Conservation (phyloP, 2,888 invertebrate genomes). For the Achlya flavicornis region DNA sequence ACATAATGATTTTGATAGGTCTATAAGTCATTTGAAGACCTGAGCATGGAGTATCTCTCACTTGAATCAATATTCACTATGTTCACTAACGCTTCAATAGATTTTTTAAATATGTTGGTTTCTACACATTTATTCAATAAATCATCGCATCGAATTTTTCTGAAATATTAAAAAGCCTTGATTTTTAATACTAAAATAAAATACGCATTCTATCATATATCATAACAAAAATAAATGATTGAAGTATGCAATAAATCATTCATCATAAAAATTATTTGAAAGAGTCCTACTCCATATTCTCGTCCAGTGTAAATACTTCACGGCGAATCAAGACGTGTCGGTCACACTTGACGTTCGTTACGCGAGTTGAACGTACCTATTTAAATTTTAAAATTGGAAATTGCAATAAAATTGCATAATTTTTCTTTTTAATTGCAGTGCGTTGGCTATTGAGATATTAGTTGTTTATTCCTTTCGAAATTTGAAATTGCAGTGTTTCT, state of each 20-base stretch:
- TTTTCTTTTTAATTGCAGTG: not conserved
- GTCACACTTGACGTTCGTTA: constrained; percentile 28
- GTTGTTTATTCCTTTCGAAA: not conserved
- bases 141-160: too few species aligned
- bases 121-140: too few species aligned
- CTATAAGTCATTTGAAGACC: too few species aligned
- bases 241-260: not conserved
- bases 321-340: constrained; percentile 12
- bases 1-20: too few species aligned
- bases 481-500: constrained; percentile 2
- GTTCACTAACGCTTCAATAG: too few species aligned
- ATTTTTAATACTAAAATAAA: too few species aligned
- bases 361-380: constrained; percentile 31
- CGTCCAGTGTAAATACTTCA: constrained; percentile 8
- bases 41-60: too few species aligned
- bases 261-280: not conserved
- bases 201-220: not conserved
- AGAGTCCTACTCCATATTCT: constrained; percentile 11
- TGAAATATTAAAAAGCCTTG: too few species aligned
- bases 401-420: not conserved
- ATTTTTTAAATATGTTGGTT: too few species aligned
- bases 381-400: constrained; percentile 5
- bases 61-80: too few species aligned
- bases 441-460: too few species aligned
- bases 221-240: not conserved